These are phyloP conservation scores for Patiria pectinifera DNA, from an alignment of 53 echinoderm and acorn worm genomes.

Conservation along the genomic window DNA sequence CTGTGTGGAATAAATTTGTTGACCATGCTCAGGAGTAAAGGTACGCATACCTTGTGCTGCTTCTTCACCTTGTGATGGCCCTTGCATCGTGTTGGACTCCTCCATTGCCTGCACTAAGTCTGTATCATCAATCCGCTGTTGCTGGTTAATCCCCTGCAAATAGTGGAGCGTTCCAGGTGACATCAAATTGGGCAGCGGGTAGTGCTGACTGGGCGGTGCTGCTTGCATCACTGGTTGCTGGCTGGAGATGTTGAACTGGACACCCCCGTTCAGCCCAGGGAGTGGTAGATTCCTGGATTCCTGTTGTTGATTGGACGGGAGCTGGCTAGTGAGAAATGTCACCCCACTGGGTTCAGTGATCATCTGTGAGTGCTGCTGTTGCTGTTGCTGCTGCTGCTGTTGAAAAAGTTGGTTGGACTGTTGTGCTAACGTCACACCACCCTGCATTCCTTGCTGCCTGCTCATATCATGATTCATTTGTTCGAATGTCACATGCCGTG, in stretches of 20 bases:
- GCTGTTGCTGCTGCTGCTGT: conserved; percentile 2
- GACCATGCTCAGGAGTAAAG: no score
- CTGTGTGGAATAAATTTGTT: no score
- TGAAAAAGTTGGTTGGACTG: conserved; percentile 15
- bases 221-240: conserved; percentile 59
- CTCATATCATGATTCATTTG: conserved; percentile 1
- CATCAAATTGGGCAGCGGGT: conserved; percentile 68
- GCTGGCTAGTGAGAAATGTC: neutral
- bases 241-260: conserved; percentile 18
- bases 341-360: neutral
- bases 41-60: conserved; percentile 21
- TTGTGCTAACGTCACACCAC: conserved; percentile 11
- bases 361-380: neutral
- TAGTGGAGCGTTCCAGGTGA: conserved; percentile 64
- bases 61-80: neutral
- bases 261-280: conserved; percentile 9
- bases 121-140: conserved; percentile 75
- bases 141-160: conserved; percentile 62
- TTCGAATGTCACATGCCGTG: conserved; percentile 21
- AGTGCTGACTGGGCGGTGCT: conserved; percentile 65
- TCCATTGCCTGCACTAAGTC: conserved; percentile 79
- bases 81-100: conserved; percentile 50
- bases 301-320: conserved; percentile 14
- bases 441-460: conserved; percentile 16
- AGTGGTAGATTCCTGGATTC: conserved; percentile 14